Conservation (phyloP, 2,797 vertebrate species). For the Nannoperca australis region DNA sequence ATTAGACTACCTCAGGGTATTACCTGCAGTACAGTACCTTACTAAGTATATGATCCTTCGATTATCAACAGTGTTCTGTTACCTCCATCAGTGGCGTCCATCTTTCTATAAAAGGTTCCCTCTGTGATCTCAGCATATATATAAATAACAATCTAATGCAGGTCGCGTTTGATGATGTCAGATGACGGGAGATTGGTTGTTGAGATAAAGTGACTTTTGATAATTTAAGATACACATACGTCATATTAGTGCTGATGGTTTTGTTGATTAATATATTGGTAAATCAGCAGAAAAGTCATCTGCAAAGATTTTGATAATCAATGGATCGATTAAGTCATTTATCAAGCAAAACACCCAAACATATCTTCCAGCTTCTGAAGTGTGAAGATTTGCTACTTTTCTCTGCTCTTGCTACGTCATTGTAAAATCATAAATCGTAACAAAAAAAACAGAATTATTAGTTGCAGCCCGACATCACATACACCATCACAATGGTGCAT, state of each 20-base stretch:
- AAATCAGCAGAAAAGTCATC: background rate
- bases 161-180: conserved; percentile 9
- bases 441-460: background rate
- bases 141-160: no score
- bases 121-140: no score
- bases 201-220: conserved; percentile 2
- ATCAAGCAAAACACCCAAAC: no score
- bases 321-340: background rate
- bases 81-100: no score
- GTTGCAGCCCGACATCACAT: background rate
- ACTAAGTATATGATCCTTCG: no score
- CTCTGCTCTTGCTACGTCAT: background rate
- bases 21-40: no score
- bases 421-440: background rate
- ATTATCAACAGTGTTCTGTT: no score
- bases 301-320: background rate
- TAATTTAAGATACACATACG: background rate
- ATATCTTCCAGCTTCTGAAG: background rate
- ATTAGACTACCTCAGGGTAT: no score
- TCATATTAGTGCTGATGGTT: background rate
- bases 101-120: no score
- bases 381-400: background rate
- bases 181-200: background rate
- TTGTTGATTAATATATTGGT: background rate
- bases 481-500: background rate